A percentile compares a stretch with the other conserved stretches of the same genome.
phyloP scores from a whole-genome alignment of 1,140 invertebrate species.

The Vollenhovia emeryi region DNA sequence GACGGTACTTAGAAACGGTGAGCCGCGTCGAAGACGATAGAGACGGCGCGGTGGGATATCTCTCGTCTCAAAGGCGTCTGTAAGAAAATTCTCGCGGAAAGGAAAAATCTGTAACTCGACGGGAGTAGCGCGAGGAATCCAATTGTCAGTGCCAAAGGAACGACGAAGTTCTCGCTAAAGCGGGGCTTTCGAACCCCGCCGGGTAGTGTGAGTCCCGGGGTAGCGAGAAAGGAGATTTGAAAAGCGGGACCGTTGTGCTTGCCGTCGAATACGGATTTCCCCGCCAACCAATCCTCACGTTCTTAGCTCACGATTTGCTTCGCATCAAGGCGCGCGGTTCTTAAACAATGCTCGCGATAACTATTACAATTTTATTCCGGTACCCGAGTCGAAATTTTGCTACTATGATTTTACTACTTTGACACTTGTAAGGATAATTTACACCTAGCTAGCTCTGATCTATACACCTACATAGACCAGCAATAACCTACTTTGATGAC shows the following conservation, averaged over 20 bases:
- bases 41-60: conserved; percentile 52
- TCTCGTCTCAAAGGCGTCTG: conserved; percentile 70
- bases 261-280: conserved; percentile 38
- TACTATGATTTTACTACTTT: too few species aligned
- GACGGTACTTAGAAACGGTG: conserved; percentile 64
- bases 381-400: too few species aligned
- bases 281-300: conserved; percentile 3
- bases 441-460: too few species aligned
- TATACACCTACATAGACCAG: too few species aligned
- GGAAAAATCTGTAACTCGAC: conserved; percentile 78
- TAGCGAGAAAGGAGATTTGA: conserved; percentile 45
- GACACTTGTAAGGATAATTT: too few species aligned
- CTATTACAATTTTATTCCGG: not conserved
- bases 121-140: conserved; percentile 75
- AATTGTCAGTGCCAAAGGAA: conserved; percentile 76
- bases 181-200: conserved; percentile 16
- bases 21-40: conserved; percentile 38
- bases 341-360: not conserved
- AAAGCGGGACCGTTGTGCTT: conserved; percentile 18
- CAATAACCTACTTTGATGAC: too few species aligned
- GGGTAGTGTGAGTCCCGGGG: conserved; percentile 15
- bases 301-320: conserved; percentile 31
- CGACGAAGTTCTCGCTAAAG: conserved; percentile 48
- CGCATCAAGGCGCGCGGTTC: conserved; percentile 31
- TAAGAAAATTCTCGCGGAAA: conserved; percentile 73